Conservation (phyloP, 2,888 invertebrate species). For the Leptarthrus brevirostris region DNA sequence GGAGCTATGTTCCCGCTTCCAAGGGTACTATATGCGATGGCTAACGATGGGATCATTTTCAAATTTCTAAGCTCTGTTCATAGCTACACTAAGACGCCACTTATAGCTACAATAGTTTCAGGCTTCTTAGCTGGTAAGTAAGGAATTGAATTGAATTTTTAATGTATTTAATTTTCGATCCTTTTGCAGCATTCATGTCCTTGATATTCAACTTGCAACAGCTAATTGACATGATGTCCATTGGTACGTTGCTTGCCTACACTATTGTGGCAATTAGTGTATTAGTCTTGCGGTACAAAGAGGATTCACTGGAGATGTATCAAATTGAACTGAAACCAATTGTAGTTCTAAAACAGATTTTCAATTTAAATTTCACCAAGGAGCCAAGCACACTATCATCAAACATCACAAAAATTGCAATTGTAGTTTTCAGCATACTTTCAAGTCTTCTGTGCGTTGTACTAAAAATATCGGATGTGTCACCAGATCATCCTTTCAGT, state of each 20-base stretch:
- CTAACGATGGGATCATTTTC: conserved; percentile 87
- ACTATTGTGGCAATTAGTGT: conserved; percentile 93
- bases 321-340: conserved; percentile 62
- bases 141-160: conserved; percentile 11
- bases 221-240: conserved; percentile 96
- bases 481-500: conserved; percentile 58
- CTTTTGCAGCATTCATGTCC: conserved; percentile 78
- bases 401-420: conserved; percentile 73
- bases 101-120: conserved; percentile 80
- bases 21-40: conserved; percentile 90
- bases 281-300: conserved; percentile 80
- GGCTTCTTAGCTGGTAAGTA: conserved; percentile 78
- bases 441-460: conserved; percentile 61
- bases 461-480: conserved; percentile 57
- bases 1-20: conserved; percentile 92
- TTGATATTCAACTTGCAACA: conserved; percentile 90
- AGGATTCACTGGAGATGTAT: conserved; percentile 60
- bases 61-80: conserved; percentile 77
- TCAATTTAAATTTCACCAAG: conserved; percentile 79
- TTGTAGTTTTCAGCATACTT: conserved; percentile 71
- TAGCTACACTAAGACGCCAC: conserved; percentile 80
- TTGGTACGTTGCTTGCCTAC: conserved; percentile 89
- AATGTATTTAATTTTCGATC: conserved; percentile 15
- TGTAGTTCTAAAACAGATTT: conserved; percentile 70
- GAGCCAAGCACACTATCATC: conserved; percentile 75